Conservation (phyloP, 2,888 invertebrate species). For the Antheraea yamamai region DNA sequence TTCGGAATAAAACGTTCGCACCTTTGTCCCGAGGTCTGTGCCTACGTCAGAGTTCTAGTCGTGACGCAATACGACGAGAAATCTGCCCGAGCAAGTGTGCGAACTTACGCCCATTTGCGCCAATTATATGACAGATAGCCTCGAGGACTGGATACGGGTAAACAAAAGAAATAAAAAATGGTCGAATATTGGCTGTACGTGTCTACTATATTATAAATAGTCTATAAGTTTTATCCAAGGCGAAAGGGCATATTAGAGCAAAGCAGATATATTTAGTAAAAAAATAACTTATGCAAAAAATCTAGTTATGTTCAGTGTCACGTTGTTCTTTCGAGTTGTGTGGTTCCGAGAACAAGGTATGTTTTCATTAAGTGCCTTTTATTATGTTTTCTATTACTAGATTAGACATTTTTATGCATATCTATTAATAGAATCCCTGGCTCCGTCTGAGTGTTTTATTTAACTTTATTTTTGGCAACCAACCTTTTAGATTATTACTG, state of each 20-base stretch:
- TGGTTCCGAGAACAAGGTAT: background rate
- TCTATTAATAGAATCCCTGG: too few relatives aligned
- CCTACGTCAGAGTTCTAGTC: constrained; percentile 46
- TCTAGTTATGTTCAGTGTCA: background rate
- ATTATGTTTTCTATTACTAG: too few relatives aligned
- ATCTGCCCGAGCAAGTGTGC: constrained; percentile 39
- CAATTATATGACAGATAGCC: constrained; percentile 41
- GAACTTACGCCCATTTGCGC: constrained; percentile 35
- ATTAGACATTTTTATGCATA: too few relatives aligned
- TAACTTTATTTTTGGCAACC: too few relatives aligned
- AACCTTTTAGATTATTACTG: too few relatives aligned
- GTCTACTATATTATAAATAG: background rate
- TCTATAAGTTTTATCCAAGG: background rate
- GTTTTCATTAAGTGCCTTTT: background rate
- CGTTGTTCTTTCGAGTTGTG: background rate
- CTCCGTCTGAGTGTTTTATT: too few relatives aligned
- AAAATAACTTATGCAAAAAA: background rate
- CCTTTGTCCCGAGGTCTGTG: constrained; percentile 35
- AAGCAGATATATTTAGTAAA: background rate
- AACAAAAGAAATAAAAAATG: background rate
- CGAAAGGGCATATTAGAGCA: background rate
- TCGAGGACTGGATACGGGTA: background rate
- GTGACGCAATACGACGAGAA: constrained; percentile 41
- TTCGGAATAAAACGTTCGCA: constrained; percentile 35
- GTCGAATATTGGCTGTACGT: background rate